Base-by-base conservation (phyloP, 2,888 invertebrate species). In the Napeogenes sylphis region DNA sequence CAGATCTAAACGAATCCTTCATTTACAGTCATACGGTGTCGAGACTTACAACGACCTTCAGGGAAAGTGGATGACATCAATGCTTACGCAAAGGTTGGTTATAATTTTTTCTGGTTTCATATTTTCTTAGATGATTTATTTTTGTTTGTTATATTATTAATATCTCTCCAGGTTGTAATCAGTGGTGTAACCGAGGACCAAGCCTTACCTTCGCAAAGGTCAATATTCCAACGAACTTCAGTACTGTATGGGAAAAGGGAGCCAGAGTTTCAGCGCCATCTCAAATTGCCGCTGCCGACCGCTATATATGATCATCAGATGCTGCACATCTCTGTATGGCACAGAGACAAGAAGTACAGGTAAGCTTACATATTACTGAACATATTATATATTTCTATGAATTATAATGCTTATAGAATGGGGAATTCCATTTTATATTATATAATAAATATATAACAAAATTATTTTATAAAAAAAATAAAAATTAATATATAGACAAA, bases 261-360 rank as follows among this genome's bases (percentile, higher is more conserved):
- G 75, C 96, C 97, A 2, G 93, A 93, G 75, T 97, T 96, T 83
- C 94, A 96, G 84, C 94, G 96, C 77, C 94, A 94, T 70, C 92
- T 96, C 76, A 92, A 92, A 73, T 92, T 96, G 71, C 93, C 94
- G 2, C 81, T 94, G 59, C 89, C 91, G 21, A 78, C 84, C 14
- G 87, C 90, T 45, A 73, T 85, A 38, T 92, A 93, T 74, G 85
- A 90, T 53, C 87, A 92, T 57, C 93, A 93, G 74, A 91, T 93
- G 80, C 90, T 96, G 55, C 93, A 95, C 73, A 91, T 97, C 72
- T 96, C 96, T 55, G 96, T 96, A 55, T 97, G 97, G 97, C 96
- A 96, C 81, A 91, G 97, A 71, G 95, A 96, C 85, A 93, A 95
- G 72, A 93, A 93, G 71, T 93, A 94, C 81, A 94, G 95, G 97